Base-by-base conservation (phyloP, 2,888 invertebrate genomes). In the Cantharis rustica region DNA sequence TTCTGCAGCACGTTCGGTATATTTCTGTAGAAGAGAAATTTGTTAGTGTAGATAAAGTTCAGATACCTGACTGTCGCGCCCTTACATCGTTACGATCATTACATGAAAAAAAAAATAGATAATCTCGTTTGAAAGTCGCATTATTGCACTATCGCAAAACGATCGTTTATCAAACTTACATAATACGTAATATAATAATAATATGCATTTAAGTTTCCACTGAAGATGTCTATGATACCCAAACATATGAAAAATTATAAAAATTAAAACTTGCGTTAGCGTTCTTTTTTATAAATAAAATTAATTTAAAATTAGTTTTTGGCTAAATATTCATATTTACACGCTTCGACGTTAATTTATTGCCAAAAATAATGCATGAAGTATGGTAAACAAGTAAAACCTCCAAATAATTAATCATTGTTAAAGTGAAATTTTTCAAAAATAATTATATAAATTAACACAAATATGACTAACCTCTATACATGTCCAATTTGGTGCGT, bases 401-500 rank as follows among this genome's bases (percentile, higher is more conserved):
- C 1, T n/a, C 1, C n/a, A 7, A 7, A 7, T n/a, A 47, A 47
- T n/a, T 9, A 47, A 47, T n/a, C 1, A 47, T 47, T n/a, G 47
- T n/a, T 47, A n/a, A 9, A n/a, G 47, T 47, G 5, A 47, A 47
- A 47, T 5, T 5, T 47, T 13, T n/a, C n/a, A 47, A 47, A 13
- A 47, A 7, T n/a, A 47, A n/a, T 47, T 47, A 47, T 47, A n/a
- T 47, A 47, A 47, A n/a, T 47, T n/a, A n/a, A 47, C 47, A 47
- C 47, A 47, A 47, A n/a, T 71, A 20, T 75, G 71, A 85, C 90
- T 88, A 84, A 96, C 96, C 92, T 96, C 95, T 81, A 92, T 90
- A 89, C 98, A 98, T 74, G 93, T 92, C 93, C 96, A 95, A 86
- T 93, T 93, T 9, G 95, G 94, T 66, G 93, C 92, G 78, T 93